Base-by-base conservation (phyloP, 2,888 invertebrate genomes). In the Timema podura region DNA sequence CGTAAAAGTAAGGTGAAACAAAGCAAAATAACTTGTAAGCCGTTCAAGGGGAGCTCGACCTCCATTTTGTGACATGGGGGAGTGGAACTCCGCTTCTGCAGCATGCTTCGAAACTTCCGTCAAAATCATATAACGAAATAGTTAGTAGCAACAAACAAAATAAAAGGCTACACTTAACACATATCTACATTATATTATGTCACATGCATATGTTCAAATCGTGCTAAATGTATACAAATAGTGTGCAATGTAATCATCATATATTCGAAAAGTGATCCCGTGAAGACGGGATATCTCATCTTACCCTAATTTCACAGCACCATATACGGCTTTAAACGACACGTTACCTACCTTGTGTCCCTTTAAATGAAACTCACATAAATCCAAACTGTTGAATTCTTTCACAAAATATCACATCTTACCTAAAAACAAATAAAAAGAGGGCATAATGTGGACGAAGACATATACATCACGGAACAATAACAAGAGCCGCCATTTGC, bases 401-500 rank as follows among this genome's bases (percentile, higher is more conserved):
- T 71, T 71, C 71, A 73, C 70, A 71, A 74, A 71, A 71, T 73
- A 71, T 68, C 75, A 73, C 74, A 73, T 75, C 79, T 80, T 80
- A 83, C 82, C 82, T 82, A 80, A 78, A 79, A 80, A 80, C 80
- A 80, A 79, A 79, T 79, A 79, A 80, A 80, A 81, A 80, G 79
- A 79, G 79, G 80, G 79, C 82, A 82, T 80, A 81, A 81, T 81
- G 81, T 79, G 79, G 80, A 81, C 79, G 80, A 80, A 81, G 81
- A 83, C 80, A 82, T 80, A 81, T 81, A 91, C 91, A 90, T 91
- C 91, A 91, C 92, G 91, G 81, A 95, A 95, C 95, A 95, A 95
- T 94, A 95, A 95, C 95, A 96, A 94, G 93, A 90, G 93, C 91
- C 94, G 95, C 95, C 95, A 96, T 96, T 95, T 95, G 93, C 92